phyloP scores from a whole-genome alignment of 1,140 invertebrate genomes.

The Temnothorax nylanderi region DNA sequence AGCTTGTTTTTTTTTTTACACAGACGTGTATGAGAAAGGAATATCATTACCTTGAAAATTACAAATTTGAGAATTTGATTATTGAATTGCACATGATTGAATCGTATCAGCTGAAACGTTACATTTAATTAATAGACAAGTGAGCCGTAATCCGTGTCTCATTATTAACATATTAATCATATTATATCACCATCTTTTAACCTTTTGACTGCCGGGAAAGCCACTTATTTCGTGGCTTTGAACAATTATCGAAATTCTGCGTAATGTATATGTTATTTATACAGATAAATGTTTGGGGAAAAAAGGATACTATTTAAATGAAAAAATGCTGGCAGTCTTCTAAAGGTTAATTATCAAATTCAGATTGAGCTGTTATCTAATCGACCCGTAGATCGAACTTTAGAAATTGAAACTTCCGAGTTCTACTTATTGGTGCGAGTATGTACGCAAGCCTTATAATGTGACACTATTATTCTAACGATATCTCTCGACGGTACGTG shows the following conservation, averaged over 20 bases:
- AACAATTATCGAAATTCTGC: no score
- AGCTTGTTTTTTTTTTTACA: not conserved
- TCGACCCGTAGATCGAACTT: not conserved
- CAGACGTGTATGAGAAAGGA: not conserved
- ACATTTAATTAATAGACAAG: not conserved
- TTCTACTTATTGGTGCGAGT: slow-evolving; percentile 19
- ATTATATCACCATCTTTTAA: not conserved
- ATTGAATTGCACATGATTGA: not conserved
- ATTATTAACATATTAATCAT: not conserved
- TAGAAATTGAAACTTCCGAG: slow-evolving; percentile 10
- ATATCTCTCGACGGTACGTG: slow-evolving; percentile 59
- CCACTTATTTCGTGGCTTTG: no score
- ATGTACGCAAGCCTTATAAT: slow-evolving; percentile 50
- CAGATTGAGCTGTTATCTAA: not conserved
- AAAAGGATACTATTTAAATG: no score
- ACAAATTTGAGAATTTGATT: not conserved
- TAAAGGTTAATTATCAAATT: not conserved
- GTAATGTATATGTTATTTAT: no score
- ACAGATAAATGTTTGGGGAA: no score
- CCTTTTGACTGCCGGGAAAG: no score
- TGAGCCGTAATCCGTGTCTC: no score
- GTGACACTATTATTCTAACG: slow-evolving; percentile 62
- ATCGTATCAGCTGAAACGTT: not conserved
- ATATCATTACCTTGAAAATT: not conserved
- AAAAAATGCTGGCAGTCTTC: no score